Evolutionary conservation across 1,140 invertebrate species (phyloP).

Genomic region (Listronotus bonariensis): DNA sequence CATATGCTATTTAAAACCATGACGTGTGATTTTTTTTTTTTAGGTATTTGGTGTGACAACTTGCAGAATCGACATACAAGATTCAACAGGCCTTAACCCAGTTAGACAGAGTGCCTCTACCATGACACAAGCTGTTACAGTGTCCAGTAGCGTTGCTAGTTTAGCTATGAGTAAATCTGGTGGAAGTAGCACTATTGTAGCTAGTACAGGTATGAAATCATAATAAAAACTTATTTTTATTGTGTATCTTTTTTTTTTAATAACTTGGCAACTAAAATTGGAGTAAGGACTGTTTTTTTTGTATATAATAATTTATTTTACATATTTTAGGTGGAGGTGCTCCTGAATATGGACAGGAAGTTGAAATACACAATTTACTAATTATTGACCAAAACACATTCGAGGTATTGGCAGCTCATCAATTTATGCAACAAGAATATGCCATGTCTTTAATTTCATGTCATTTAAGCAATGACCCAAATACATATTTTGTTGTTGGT

Average conservation of each 20-base stretch:
- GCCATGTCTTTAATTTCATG: constrained; percentile 89
- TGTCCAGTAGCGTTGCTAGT: constrained; percentile 56
- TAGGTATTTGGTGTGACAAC: constrained; percentile 95
- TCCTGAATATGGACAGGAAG: constrained; percentile 76
- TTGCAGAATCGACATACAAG: constrained; percentile 84
- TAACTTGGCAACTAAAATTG: too few species aligned
- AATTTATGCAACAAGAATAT: constrained; percentile 86
- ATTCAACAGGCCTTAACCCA: constrained; percentile 68
- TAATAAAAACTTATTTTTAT: too few species aligned
- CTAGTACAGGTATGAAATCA: constrained; percentile 1
- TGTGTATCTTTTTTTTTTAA: too few species aligned
- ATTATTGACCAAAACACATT: constrained; percentile 97
- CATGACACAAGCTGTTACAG: constrained; percentile 65
- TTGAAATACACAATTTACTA: constrained; percentile 91
- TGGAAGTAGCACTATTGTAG: constrained; percentile 34
- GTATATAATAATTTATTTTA: not conserved
- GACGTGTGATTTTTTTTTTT: constrained; percentile 22
- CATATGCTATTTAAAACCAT: too few species aligned
- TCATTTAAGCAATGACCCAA: constrained; percentile 88
- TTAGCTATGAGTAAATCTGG: constrained; percentile 56
- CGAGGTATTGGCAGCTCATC: constrained; percentile 92
- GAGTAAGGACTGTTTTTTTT: too few species aligned
- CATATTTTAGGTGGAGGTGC: constrained; percentile 17
- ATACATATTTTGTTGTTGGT: constrained; percentile 92
- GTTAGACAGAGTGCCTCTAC: constrained; percentile 79